Evolutionary conservation across 2,888 invertebrate species (phyloP), one percentile per base, ranked within the genome.

Genomic region (Aleiodes testaceus): DNA sequence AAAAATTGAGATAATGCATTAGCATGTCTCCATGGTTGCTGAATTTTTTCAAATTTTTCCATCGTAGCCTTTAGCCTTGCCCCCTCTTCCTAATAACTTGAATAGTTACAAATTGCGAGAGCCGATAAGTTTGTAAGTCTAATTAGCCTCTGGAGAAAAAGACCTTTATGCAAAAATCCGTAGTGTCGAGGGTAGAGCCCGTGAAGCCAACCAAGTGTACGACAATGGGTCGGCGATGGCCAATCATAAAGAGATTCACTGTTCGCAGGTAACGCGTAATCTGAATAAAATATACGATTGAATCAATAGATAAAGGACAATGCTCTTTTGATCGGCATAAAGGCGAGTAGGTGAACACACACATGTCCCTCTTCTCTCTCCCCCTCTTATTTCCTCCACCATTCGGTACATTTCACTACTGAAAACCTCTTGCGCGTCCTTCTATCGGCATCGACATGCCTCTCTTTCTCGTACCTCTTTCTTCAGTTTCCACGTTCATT

Each of bases 291-390:
- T 85, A 86, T 85, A 84, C 85, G 86, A 87, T 86, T 82, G 84
- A 84, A 85, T 85, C 85, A 83, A 86, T 86, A 87, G 86, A 87
- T 87, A 87, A 87, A 83, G 86, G 83, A 87, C 87, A 87, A 87
- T 87, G 86, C 85, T 85, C 85, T 86, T 87, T 86, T 86, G 82
- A 86, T 76, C 79, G 81, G 77, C 79, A 77, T 78, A 61, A 77
- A 75, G 75, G 69, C 74, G 78, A 78, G 77, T 76, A 79, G 78
- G 75, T 66, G 44, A 52, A 44, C 52, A 44, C 14, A 45, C 59
- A 59, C 55, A 9, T 42, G 63, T 45, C 69, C 55, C 73, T 68
- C 53, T 69, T 66, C 73, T 67, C 55, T 44, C 70, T 69, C 44
- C 53, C 64, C 55, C 55, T 47, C 53, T 52, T 69, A 63, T 30